A percentile compares a stretch with the other conserved stretches of the same genome.
These are phyloP conservation scores for Betta splendens DNA, from an alignment of 2,797 vertebrate species.

Conservation along the genomic window DNA sequence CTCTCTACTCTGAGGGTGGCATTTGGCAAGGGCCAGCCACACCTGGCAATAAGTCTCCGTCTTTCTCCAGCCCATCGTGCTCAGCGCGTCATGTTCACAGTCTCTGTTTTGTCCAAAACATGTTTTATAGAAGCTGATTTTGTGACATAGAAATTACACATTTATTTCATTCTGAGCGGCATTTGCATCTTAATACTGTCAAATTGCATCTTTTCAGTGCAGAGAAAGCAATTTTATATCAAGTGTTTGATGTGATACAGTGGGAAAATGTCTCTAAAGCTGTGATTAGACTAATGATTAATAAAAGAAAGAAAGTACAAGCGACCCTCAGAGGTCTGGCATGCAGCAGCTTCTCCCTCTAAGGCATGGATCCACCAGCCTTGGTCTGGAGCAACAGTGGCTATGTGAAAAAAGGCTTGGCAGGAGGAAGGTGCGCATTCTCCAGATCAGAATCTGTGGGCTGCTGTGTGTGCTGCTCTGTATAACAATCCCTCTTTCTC, in stretches of 20 bases:
- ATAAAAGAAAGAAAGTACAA: conserved; percentile 55
- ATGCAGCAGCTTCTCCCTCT: conserved; percentile 64
- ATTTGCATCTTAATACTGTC: conserved; percentile 26
- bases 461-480: conserved; percentile 69
- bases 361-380: conserved; percentile 75
- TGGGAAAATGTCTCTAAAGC: conserved; percentile 22
- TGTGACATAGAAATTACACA: conserved; percentile 18
- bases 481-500: conserved; percentile 55
- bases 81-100: conserved; percentile 42
- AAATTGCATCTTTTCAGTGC: conserved; percentile 13
- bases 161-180: conserved; percentile 27
- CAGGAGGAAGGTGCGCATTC: conserved; percentile 60
- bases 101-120: conserved; percentile 50
- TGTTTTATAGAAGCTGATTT: conserved; percentile 21
- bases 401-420: conserved; percentile 78
- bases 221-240: conserved; percentile 8
- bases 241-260: conserved; percentile 40
- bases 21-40: conserved; percentile 82
- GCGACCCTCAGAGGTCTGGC: conserved; percentile 74
- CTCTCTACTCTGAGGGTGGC: conserved; percentile 82
- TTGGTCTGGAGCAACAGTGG: conserved; percentile 78
- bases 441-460: conserved; percentile 69
- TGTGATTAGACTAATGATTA: conserved; percentile 55
- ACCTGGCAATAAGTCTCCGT: conserved; percentile 79
- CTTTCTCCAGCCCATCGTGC: conserved; percentile 50